These are phyloP conservation scores for Augochlora pura DNA, from an alignment of 1,140 invertebrate species.

Conservation along the genomic window DNA sequence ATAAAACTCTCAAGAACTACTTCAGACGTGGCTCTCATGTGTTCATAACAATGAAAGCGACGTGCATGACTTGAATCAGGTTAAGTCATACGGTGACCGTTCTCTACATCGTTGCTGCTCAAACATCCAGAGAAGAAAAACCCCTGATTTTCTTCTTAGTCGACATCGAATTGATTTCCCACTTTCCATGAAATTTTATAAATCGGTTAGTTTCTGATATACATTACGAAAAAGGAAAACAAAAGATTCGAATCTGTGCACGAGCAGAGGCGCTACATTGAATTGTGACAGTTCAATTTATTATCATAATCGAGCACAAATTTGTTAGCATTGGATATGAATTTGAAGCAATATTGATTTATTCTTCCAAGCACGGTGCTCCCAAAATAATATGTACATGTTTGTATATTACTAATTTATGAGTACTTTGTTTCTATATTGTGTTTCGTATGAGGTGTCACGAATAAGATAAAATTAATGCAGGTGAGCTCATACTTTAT, in stretches of 20 bases:
- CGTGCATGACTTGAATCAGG: constrained; percentile 32
- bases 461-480: constrained; percentile 7
- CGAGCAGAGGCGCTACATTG: background rate
- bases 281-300: constrained; percentile 12
- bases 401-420: constrained; percentile 18
- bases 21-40: constrained; percentile 4
- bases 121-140: too few species aligned
- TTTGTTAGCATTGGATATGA: constrained; percentile 5
- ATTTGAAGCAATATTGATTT: constrained; percentile 18
- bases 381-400: constrained; percentile 7
- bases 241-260: constrained; percentile 10
- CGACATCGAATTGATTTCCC: background rate
- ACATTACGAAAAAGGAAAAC: background rate
- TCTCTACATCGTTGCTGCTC: background rate
- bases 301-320: background rate
- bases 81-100: constrained; percentile 25
- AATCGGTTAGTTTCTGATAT: background rate
- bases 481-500: background rate
- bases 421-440: constrained; percentile 2
- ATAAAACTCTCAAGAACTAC: constrained; percentile 8
- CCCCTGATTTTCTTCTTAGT: background rate
- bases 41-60: constrained; percentile 7
- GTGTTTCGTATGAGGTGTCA: constrained; percentile 9
- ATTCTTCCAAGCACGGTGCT: constrained; percentile 16
- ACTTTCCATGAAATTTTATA: background rate